Evolutionary conservation across 2,888 invertebrate genomes (phyloP).

Genomic region (Lycaena phlaeas): DNA sequence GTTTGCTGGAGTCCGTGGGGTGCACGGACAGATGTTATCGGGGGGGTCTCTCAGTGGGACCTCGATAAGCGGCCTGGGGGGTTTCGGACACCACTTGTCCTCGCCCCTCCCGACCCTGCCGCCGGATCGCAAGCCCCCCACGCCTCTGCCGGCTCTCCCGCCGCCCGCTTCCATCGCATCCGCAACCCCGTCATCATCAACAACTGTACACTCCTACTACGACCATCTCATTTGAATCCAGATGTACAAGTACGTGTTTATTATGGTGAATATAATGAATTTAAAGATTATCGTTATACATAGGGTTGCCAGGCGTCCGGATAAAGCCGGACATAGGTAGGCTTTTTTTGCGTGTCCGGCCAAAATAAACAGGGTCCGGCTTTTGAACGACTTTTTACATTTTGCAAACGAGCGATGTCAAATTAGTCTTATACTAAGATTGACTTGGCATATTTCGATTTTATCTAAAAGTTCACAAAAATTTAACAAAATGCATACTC

Average conservation of each 20-base stretch:
- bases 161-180: conserved; percentile 42
- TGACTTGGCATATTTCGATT: no score
- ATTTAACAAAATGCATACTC: no score
- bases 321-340: no score
- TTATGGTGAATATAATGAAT: background rate
- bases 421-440: no score
- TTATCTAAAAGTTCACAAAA: no score
- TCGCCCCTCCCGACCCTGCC: conserved; percentile 55
- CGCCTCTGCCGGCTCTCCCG: conserved; percentile 66
- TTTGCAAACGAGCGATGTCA: no score
- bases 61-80: conserved; percentile 42
- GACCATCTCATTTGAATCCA: conserved; percentile 25
- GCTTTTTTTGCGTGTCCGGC: no score
- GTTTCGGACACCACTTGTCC: conserved; percentile 41
- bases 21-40: conserved; percentile 58
- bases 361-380: no score
- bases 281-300: background rate
- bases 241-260: background rate
- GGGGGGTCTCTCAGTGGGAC: conserved; percentile 35
- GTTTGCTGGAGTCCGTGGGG: conserved; percentile 56
- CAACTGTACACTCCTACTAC: conserved; percentile 51
- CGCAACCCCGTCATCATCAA: conserved; percentile 51
- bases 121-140: conserved; percentile 75
- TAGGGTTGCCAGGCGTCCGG: background rate
- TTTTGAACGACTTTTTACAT: no score